Conservation (phyloP, 2,113 vertebrate species). For the Suncus etruscus region DNA sequence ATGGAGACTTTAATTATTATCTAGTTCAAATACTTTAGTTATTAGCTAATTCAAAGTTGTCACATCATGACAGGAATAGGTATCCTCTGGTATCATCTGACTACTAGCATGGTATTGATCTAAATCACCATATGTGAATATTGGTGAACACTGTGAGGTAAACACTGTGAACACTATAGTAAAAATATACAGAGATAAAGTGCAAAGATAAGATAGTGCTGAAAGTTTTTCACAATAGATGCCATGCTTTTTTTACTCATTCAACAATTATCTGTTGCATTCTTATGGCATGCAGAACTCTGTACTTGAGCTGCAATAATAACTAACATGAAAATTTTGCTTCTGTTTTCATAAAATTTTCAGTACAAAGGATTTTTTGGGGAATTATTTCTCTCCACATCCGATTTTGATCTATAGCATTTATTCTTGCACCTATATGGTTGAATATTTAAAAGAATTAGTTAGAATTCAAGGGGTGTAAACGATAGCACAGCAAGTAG, state of each 20-base stretch:
- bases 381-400: neutral
- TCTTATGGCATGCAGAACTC: neutral
- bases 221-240: neutral
- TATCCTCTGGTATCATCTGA: neutral
- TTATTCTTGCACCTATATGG: neutral
- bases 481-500: too few species aligned
- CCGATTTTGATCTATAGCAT: neutral
- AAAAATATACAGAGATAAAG: conserved; percentile 13
- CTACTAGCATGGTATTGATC: neutral
- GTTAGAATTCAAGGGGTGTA: too few species aligned
- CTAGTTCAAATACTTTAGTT: neutral
- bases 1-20: neutral
- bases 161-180: neutral
- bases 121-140: neutral
- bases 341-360: neutral
- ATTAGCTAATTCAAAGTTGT: neutral
- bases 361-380: neutral
- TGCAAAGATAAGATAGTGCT: neutral
- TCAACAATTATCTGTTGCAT: neutral
- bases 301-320: neutral
- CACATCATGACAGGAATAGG: neutral
- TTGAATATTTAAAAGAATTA: neutral
- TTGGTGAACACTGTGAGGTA: neutral
- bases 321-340: neutral
- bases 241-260: neutral